phyloP scores from a whole-genome alignment of 2,797 vertebrate genomes.

The Cirrhinus mrigala region DNA sequence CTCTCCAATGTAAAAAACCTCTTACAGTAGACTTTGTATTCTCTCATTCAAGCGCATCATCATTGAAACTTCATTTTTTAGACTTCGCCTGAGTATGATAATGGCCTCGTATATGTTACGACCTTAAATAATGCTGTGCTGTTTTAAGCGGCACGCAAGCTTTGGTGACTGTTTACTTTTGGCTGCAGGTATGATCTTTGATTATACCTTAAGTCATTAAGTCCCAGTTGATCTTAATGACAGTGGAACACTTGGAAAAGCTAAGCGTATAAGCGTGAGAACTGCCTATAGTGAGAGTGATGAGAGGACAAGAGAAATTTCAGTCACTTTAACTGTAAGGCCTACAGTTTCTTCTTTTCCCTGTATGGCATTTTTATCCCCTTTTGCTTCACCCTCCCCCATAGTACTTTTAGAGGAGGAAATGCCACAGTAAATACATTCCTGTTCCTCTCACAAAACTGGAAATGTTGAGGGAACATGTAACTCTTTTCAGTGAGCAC shows the following conservation, averaged over 20 bases:
- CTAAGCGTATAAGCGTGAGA: constrained; percentile 29
- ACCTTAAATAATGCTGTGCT: constrained; percentile 6
- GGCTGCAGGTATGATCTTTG: constrained; percentile 46
- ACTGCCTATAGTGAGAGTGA: constrained; percentile 38
- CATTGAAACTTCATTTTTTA: neutral
- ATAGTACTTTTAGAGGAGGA: constrained; percentile 54
- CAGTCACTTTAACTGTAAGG: constrained; percentile 18
- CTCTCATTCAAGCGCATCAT: neutral
- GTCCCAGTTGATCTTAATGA: constrained; percentile 39
- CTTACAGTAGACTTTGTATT: neutral
- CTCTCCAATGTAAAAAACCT: neutral
- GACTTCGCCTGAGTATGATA: neutral
- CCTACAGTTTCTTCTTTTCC: constrained; percentile 47
- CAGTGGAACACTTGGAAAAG: constrained; percentile 43
- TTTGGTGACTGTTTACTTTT: constrained; percentile 40
- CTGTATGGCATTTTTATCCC: constrained; percentile 37
- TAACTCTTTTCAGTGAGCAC: constrained; percentile 42
- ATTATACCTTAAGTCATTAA: no score
- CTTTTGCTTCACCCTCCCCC: constrained; percentile 49
- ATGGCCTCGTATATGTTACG: neutral
- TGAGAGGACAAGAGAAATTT: constrained; percentile 38
- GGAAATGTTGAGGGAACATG: constrained; percentile 28
- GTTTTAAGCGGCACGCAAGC: constrained; percentile 38
- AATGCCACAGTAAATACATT: constrained; percentile 61
- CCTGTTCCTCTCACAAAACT: constrained; percentile 46